Base-by-base conservation (phyloP, 1,140 invertebrate genomes). In the Cotesia chilonis region DNA sequence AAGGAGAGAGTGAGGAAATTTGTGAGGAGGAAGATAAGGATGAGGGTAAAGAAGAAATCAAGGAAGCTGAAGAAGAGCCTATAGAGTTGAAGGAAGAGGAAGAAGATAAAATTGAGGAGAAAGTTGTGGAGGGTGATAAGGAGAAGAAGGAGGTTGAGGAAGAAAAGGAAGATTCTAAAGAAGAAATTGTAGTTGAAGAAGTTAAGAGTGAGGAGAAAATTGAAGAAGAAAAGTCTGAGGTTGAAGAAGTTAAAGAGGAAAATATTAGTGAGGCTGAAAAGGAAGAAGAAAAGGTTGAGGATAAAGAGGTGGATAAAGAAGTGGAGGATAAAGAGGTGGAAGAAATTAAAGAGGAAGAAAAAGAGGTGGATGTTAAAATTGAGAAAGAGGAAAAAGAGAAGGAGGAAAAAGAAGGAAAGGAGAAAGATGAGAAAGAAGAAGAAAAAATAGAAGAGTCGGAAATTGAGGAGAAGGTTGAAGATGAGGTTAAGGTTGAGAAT, bases 381-480 rank as follows among this genome's bases (percentile, higher is more conserved):
- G 28, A 28, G 28, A 28, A 28, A 37, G 76, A 80, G 41, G 75
- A 80, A 3, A 28, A 28, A 37, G 76, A 80, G 41, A 74, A 80
- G 55, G 78, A 86, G 20, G 52, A 75, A 66, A 71, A 74, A 4
- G 80, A 78, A 57, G 76, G 79, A 63, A 78, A 73, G n/a, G 78
- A 83, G 14, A 64, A 67, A 0, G 14, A n/a, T n/a, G 36, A 68
- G 3, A 28, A 28, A 28, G 28, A 65, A 28, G 36, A 28, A 17
- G 36, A 14, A 4, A 10, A 12, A 20, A 37, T 9, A 36, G 38
- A 70, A 20, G 38, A 60, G 68, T 12, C 28, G 12, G 59, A 52
- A 70, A 60, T 64, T 37, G 35, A 68, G 66, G 41, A 73, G 12
- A 65, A 68, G 10, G 54, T 63, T 17, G 52, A 38, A 14, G 72